Evolutionary conservation across 2,888 invertebrate species (phyloP), one percentile per base, ranked within the genome.

Genomic region (Dione vanillae): DNA sequence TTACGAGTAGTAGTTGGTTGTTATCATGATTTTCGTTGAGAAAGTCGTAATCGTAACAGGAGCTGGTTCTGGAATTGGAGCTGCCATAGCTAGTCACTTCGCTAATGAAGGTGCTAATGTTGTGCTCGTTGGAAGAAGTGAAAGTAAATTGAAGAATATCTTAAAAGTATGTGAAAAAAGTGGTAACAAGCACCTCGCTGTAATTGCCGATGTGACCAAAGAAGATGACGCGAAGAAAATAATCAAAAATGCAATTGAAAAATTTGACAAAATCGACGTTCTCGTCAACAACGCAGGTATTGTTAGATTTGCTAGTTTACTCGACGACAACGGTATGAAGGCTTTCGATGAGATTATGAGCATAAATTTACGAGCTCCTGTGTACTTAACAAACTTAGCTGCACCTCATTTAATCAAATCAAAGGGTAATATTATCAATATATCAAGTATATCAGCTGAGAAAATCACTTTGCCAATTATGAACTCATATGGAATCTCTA

Each of bases 401-500:
- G 27, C 27, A 5, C 45, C 14, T 45, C 45, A 14, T 45, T 45
- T 45, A 45, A 45, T 45, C 1, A 45, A 45, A n/a, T 45, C 45
- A 5, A 45, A 45, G n/a, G 45, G n/a, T 7, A 45, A 45, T 45
- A 0, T 45, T 45, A n/a, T 45, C 45, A n/a, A 45, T 45, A n/a
- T 45, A 0, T 45, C 45, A 7, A 45, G 14, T 45, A 45, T 45
- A 14, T 45, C 45, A 45, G 79, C 75, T 3, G 37, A 54, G 5
- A 59, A 37, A 7, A 59, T 66, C 10, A 8, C 27, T 12, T 12
- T 14, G 14, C 69, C 77, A 0, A 51, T 70, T 27, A 59, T 78
- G 9, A 59, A 68, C 40, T 41, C 78, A 0, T 97, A 97, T 81
- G 90, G 91, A 70, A 95, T 96, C 14, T 45, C 45, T 45, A n/a